Evolutionary conservation across 2,797 vertebrate species (phyloP), one percentile per base, ranked within the genome.

Genomic region (Zalophus californianus): DNA sequence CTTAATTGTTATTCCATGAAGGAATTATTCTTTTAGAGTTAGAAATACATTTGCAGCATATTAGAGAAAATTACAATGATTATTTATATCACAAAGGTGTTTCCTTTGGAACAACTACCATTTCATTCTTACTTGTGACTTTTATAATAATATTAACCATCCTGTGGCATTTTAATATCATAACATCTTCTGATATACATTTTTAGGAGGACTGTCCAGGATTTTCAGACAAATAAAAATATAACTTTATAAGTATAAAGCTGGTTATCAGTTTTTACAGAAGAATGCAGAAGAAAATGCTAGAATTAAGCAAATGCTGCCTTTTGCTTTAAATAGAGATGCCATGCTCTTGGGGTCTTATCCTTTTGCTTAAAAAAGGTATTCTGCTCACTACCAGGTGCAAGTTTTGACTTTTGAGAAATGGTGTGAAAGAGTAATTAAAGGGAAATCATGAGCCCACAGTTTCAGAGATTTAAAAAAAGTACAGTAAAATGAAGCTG

Each of bases 1-100:
- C 77, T 98, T 98, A 98, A 97, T 98, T 97, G 79, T 94, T 98
- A 86, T 95, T 98, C 96, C 96, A 54, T 97, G 97, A 98, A 98
- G 94, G 93, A 95, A 94, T 98, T 97, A 90, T 98, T 97, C 32
- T 88, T 95, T 96, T 93, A 94, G 73, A 75, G 54, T 98, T 97
- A 91, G 94, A 98, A 97, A 97, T 97, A 91, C 85, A 96, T 98
- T 98, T 96, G 92, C 70, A 86, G 90, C 95, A 94, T 96, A 85
- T 93, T 98, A 94, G 88, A 97, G 88, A 94, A 92, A 86, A 96
- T 88, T 82, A 70, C 21, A 86, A 80, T 94, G 23, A 86, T 96
- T 75, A 77, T 78, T 96, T 93, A 95, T 87, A 29, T 96, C n/a
- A 72, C 38, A 44, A 35, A 86, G 2, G 32, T 95, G 23, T 13